phyloP scores from a whole-genome alignment of 2,113 vertebrate genomes.

The Pithys albifrons region DNA sequence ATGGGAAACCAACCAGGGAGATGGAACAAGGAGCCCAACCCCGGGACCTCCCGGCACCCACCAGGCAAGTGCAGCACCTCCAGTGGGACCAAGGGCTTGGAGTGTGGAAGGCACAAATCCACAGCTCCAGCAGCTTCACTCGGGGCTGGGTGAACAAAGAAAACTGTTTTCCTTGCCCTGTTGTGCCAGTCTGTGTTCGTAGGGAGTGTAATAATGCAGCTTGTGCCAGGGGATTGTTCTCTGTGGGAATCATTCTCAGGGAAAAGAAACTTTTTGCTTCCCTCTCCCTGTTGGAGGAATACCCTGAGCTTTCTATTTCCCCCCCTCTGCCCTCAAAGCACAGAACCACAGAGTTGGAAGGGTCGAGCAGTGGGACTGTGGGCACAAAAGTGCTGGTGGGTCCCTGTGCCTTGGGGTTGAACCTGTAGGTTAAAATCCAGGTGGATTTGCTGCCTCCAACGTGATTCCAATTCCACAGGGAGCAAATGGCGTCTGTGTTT shows the following conservation, averaged over 20 bases:
- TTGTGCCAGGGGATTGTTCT: background rate
- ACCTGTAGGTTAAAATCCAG: background rate
- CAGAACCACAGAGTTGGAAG: background rate
- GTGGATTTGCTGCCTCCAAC: background rate
- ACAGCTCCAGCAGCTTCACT: background rate
- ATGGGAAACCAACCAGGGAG: conserved; percentile 2
- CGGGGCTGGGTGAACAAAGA: fast-evolving
- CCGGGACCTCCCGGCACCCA: background rate
- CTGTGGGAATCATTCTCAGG: background rate
- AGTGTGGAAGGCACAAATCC: background rate
- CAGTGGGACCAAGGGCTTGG: background rate
- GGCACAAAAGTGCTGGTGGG: background rate
- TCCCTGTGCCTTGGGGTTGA: background rate
- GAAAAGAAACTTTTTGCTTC: background rate
- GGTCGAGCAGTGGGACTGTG: background rate
- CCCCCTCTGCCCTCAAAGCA: background rate
- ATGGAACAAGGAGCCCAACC: background rate
- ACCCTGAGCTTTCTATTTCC: background rate
- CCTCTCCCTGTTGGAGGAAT: background rate
- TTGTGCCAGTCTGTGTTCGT: background rate
- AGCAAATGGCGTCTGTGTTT: background rate
- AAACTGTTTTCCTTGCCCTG: background rate
- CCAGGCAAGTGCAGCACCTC: conserved; percentile 12
- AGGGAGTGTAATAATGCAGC: background rate
- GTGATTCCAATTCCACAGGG: background rate